Base-by-base conservation (phyloP, 92 coral and sea anemone species). In the Porites evermanni region DNA sequence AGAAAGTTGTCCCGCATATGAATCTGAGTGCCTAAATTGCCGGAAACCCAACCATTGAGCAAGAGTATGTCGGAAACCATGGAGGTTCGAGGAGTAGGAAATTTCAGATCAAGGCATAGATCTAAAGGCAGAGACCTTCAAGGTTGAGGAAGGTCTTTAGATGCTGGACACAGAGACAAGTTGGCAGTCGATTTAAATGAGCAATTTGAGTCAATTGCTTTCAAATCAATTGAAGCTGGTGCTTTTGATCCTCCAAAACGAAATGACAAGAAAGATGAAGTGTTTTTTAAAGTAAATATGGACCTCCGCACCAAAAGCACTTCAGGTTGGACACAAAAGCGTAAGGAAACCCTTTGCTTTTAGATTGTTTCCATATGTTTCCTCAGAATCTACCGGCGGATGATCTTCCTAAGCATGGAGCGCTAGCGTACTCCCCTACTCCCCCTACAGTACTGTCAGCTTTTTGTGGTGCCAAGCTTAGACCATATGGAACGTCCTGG, bases 1-100 rank as follows among this genome's bases (percentile, higher is more conserved):
- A 61, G 72, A 81, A 7, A 84, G 84, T 66, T 90, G 91, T 78
- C 95, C 95, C 13, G 93, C 89, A 23, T 74, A 73, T 81, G 93
- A 85, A 20, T 79, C 85, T 14, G 81, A 17, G 14, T 89, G 94
- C 56, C 74, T 89, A 72, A 75, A 44, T 56, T 91, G 92, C 58
- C 66, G 68, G 11, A 91, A 64, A 64, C 78, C 53, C 21, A 84
- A 85, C 64, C 91, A 90, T 80, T 93, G 90, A 89, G 77, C 84
- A 24, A 77, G 73, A 12, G 80, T 81, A 51, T 86, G 88, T 61
- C 77, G 14, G 14, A 72, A 47, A 82, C 84, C 72, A 74, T 23
- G 18, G 78, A 10, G 78, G 60, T 54, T 10, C 12, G 14, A 54
- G 16, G 60, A 8, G 14, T 10, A 54, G 53, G 53, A 26, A 70